A percentile compares a stretch with the other conserved stretches of the same genome.
phyloP scores from a whole-genome alignment of 2,113 vertebrate species.

The Synodontis membranacea region DNA sequence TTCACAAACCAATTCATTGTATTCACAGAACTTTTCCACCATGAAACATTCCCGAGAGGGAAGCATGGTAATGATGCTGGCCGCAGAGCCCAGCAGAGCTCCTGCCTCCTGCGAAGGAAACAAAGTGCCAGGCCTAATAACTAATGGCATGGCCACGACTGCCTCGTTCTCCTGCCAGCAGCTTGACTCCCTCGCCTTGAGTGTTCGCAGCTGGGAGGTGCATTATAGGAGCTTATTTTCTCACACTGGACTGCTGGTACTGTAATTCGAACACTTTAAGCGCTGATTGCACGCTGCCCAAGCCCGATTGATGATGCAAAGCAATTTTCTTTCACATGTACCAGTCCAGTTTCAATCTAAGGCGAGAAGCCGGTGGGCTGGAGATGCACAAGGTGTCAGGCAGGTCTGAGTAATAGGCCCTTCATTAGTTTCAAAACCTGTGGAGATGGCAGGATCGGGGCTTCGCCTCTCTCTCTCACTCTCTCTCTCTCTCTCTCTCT shows the following conservation, averaged over 20 bases:
- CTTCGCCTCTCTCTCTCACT: not conserved
- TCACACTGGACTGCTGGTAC: slow-evolving; percentile 24
- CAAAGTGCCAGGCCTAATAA: slow-evolving; percentile 57
- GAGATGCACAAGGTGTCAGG: slow-evolving; percentile 41
- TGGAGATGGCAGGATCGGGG: slow-evolving; percentile 32
- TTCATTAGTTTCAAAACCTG: slow-evolving; percentile 47
- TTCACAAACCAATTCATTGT: slow-evolving; percentile 49
- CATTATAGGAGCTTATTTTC: slow-evolving; percentile 52
- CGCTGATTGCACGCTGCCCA: slow-evolving; percentile 26
- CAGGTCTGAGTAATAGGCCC: slow-evolving; percentile 37
- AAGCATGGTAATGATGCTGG: slow-evolving; percentile 43
- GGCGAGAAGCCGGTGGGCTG: slow-evolving; percentile 14
- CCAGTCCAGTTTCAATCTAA: slow-evolving; percentile 2
- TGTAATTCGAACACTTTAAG: slow-evolving; percentile 41
- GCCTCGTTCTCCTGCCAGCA: slow-evolving; percentile 38
- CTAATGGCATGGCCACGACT: slow-evolving; percentile 50
- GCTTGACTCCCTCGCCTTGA: slow-evolving; percentile 42
- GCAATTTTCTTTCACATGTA: slow-evolving; percentile 14
- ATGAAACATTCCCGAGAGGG: slow-evolving; percentile 26
- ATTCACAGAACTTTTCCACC: slow-evolving; percentile 33
- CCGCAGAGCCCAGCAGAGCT: slow-evolving; percentile 41
- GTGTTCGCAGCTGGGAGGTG: slow-evolving; percentile 46
- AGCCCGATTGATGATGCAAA: slow-evolving; percentile 28
- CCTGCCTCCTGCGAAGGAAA: slow-evolving; percentile 46
- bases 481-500: slow-evolving; percentile 10